A percentile compares a stretch with the other conserved stretches of the same genome.
Conservation (phyloP, 2,113 vertebrate genomes). For the Pimephales promelas region DNA sequence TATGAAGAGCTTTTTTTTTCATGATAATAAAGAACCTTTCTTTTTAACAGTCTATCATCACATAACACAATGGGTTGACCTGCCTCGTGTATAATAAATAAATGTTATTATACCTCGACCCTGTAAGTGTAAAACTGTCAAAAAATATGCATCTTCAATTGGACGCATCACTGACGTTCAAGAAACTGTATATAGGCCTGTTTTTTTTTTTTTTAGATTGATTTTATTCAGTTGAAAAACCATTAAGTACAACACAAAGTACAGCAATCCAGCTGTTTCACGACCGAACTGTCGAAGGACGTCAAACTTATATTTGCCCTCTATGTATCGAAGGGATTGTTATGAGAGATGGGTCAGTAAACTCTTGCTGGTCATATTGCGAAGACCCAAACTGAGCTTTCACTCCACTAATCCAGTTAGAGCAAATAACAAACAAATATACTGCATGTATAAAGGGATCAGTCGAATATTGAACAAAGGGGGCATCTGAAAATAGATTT, state of each 20-base stretch:
- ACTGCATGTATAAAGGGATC: conserved; percentile 17
- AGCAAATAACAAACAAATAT: conserved; percentile 9
- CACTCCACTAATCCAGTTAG: conserved; percentile 32
- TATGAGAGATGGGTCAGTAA: conserved; percentile 25
- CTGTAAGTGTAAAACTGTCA: no score
- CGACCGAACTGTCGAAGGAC: not conserved
- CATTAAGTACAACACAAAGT: not conserved
- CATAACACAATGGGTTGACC: no score
- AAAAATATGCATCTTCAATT: no score
- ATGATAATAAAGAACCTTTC: no score
- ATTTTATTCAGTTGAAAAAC: conserved; percentile 10
- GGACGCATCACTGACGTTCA: not conserved
- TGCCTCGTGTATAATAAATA: no score
- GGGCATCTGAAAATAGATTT: not conserved
- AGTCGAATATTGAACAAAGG: not conserved
- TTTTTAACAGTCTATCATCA: no score
- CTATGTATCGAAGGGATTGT: not conserved
- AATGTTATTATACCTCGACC: no score
- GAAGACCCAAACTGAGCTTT: conserved; percentile 11
- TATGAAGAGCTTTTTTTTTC: no score
- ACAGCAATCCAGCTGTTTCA: conserved; percentile 30
- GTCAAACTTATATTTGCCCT: not conserved
- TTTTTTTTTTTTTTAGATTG: not conserved
- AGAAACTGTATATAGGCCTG: not conserved
- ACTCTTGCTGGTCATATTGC: conserved; percentile 2